Base-by-base conservation (phyloP, 1,140 invertebrate genomes). In the Diprion similis region DNA sequence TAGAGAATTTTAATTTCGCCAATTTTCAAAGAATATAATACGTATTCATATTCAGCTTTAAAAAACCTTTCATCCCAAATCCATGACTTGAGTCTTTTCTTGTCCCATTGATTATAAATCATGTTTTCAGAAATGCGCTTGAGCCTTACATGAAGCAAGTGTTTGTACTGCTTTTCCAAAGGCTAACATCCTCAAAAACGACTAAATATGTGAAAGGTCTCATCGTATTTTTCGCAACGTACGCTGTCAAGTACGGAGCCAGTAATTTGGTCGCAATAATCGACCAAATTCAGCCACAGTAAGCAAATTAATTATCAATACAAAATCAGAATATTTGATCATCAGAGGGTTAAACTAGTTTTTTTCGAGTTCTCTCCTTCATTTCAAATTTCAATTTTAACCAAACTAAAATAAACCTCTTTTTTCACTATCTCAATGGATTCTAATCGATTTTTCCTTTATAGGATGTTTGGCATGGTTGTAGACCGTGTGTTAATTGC, bases 391-490 rank as follows among this genome's bases (percentile, higher is more conserved):
- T 13, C 13, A 24, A 68, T 48, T 68, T 0, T 1, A 37, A 37
- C 0, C 2, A 37, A 37, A 1, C 24, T 1, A 37, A 37, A 37
- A 37, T 37, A 37, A 37, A 37, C 24, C 24, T 6, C 24, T 37
- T 37, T 37, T 37, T 6, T 37, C 24, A 37, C 24, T 1, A 37
- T 37, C 24, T 37, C 6, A 37, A 37, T 37, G 24, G 24, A 18
- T 64, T 59, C 66, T 74, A 70, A 10, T 68, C 59, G 70, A 71
- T 74, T 75, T 75, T 77, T 80, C 78, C 70, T 83, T 89, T 88
- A 11, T 83, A 95, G 94, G 80, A 96, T 99, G 94, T 99, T 99
- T 89, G 93, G 92, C 45, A 98, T 98, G 96, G 95, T 99, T 15
- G 79, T 97, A 48, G 96, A 99, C 82, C 93, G 96, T 70, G 90